Conservation (phyloP, 1,140 invertebrate genomes). For the Proales similis region DNA sequence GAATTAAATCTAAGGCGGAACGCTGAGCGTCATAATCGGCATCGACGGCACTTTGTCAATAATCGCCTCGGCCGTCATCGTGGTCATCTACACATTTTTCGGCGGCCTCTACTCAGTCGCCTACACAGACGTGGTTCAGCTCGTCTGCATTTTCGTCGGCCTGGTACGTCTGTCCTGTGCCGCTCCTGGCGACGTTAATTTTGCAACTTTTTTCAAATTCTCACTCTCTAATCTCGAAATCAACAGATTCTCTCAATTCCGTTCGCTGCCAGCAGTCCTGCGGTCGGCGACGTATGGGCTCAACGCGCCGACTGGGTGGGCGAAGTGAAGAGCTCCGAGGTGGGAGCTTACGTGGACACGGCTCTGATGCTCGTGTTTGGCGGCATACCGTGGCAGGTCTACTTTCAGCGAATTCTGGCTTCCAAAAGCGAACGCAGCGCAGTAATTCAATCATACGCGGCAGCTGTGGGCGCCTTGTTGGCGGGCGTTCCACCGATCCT, state of each 20-base stretch:
- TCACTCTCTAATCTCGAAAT: conserved; percentile 33
- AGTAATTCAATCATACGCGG: conserved; percentile 88
- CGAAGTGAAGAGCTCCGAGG: neutral
- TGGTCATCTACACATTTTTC: conserved; percentile 47
- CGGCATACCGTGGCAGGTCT: conserved; percentile 48
- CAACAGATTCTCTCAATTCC: neutral
- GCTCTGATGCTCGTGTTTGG: conserved; percentile 5
- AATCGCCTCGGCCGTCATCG: conserved; percentile 40
- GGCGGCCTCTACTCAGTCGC: conserved; percentile 50
- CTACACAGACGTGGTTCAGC: conserved; percentile 49
- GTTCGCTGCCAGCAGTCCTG: no score
- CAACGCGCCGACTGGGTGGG: no score
- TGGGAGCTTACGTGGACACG: neutral
- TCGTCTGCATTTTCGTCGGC: conserved; percentile 44
- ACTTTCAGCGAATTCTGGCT: conserved; percentile 91
- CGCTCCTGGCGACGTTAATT: conserved; percentile 33
- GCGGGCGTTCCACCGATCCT: conserved; percentile 92
- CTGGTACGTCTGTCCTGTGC: no score
- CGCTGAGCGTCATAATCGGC: neutral
- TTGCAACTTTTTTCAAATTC: neutral
- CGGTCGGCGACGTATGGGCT: no score
- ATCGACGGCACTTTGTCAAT: conserved; percentile 27
- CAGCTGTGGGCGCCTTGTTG: conserved; percentile 82
- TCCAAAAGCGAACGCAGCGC: conserved; percentile 84
- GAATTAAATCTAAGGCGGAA: no score